Evolutionary conservation across 23 tunicate species (phyloP).

Genomic region (Styela clava): DNA sequence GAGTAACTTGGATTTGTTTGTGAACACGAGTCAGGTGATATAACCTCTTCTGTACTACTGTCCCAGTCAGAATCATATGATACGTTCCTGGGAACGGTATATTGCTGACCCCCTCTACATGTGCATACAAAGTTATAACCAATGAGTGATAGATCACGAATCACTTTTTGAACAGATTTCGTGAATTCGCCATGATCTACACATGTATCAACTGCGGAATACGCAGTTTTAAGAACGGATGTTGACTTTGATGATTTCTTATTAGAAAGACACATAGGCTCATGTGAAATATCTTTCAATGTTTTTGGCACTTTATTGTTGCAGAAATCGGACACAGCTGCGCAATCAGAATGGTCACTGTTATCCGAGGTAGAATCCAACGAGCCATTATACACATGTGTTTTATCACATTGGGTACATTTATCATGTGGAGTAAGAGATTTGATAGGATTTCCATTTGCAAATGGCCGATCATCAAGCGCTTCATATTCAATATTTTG

Average conservation of each 20-base stretch:
- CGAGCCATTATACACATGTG: no score
- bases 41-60: background rate
- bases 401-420: background rate
- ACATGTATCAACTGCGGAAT: background rate
- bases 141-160: background rate
- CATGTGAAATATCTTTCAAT: background rate
- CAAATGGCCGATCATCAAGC: no score
- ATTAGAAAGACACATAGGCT: background rate
- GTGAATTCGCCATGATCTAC: background rate
- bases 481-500: background rate
- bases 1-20: background rate
- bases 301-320: background rate
- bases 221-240: background rate
- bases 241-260: background rate
- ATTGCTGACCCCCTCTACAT: background rate
- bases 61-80: background rate
- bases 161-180: background rate
- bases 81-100: background rate
- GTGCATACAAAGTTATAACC: conserved; percentile 8
- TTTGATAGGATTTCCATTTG: no score
- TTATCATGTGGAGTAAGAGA: no score
- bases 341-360: no score
- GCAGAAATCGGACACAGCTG: background rate
- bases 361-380: no score
- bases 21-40: background rate